Percentiles rank a stretch among this genome's conserved stretches.
Conservation (phyloP, 2,113 vertebrate genomes). For the rat (Rattus norvegicus) region DNA sequence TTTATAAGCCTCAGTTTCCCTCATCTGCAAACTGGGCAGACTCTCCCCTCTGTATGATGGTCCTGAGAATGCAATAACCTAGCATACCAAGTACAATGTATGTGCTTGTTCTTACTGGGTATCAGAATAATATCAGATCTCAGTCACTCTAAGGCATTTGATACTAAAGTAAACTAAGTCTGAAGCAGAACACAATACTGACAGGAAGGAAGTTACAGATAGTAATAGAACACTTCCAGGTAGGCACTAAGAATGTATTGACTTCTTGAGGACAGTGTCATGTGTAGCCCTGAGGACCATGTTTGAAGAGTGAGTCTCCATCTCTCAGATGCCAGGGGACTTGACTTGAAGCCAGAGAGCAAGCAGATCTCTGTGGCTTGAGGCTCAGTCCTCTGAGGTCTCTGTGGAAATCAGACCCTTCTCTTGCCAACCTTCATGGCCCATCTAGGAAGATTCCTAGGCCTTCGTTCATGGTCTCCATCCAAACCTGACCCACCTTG, state of each 20-base stretch:
- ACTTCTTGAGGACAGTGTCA: not conserved
- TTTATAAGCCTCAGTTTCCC: not conserved
- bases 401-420: rapidly evolving
- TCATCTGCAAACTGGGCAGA: not conserved
- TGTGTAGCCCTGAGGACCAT: not conserved
- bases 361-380: constrained; percentile 2
- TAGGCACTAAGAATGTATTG: too few species aligned
- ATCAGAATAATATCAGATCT: not conserved
- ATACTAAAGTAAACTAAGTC: not conserved
- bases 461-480: constrained; percentile 62
- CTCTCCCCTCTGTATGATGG: not conserved
- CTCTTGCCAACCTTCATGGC: not conserved
- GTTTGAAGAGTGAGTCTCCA: not conserved
- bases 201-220: not conserved
- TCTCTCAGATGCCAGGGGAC: not conserved
- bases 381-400: not conserved
- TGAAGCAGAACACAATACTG: not conserved
- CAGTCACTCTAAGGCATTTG: not conserved
- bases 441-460: not conserved
- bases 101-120: not conserved
- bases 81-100: too few species aligned
- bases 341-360: constrained; percentile 11
- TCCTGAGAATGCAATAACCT: not conserved
- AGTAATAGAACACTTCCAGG: not conserved
- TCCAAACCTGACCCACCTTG: not conserved